Conservation (phyloP, 2,888 invertebrate species). For the Ditylenchus weischeri region DNA sequence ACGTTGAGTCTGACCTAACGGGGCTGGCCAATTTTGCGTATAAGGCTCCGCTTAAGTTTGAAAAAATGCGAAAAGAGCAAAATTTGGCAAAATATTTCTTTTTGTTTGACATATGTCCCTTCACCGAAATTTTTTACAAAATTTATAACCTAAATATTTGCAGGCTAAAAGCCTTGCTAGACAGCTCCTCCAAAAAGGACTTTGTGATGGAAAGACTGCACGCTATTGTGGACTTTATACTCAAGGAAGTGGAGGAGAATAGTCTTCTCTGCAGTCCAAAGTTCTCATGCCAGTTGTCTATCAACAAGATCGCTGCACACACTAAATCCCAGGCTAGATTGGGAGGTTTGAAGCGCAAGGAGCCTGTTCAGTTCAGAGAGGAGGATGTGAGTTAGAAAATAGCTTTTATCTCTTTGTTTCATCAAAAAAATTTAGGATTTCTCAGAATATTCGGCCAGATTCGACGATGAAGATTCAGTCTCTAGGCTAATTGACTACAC, state of each 20-base stretch:
- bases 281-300: constrained; percentile 35
- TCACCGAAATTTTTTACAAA: background rate
- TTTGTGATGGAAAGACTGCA: constrained; percentile 38
- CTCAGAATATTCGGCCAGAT: background rate
- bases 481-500: constrained; percentile 70
- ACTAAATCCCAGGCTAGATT: constrained; percentile 2
- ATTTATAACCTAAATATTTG: background rate
- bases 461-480: constrained; percentile 63
- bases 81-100: too few species aligned
- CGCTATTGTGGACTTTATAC: constrained; percentile 37
- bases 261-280: constrained; percentile 18
- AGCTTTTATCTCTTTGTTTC: too few species aligned
- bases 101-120: too few species aligned
- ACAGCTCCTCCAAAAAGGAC: constrained; percentile 15
- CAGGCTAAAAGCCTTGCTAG: constrained; percentile 24
- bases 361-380: constrained; percentile 3
- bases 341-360: background rate
- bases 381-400: background rate
- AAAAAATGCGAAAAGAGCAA: too few species aligned
- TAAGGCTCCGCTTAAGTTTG: too few species aligned
- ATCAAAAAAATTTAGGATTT: constrained; percentile 1
- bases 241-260: constrained; percentile 35
- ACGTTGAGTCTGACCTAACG: too few species aligned
- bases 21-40: too few species aligned
- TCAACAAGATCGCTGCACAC: background rate